Base-by-base conservation (phyloP, 1,140 invertebrate genomes). In the Pseudachorutes palmiensis region DNA sequence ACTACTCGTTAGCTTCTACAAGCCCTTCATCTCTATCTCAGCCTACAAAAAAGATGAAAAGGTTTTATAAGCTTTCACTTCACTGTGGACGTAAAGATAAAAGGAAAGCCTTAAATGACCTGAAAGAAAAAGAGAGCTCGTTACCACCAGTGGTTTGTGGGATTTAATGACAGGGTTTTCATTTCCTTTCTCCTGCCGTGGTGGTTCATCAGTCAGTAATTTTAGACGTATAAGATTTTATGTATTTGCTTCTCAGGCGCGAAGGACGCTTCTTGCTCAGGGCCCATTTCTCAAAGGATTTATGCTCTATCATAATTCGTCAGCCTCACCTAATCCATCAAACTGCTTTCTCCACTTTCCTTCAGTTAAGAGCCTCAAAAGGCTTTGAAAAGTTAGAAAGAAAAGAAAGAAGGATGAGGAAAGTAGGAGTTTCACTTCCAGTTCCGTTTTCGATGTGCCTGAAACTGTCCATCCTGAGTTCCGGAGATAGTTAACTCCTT, bases 331-430 rank as follows among this genome's bases (percentile, higher is more conserved):
- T 64, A 64, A 49, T 48, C 49, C 28, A 2, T 26, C 9, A 30
- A 64, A 51, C 26, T 64, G 41, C 45, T n/a, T 51, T 55, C 24
- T 62, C 61, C 26, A 41, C 45, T 16, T 41, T 62, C 33, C 22
- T 62, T 28, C 61, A 51, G 26, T 31, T 41, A 5, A 41, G 36
- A 41, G 36, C 36, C 36, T 41, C 5, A 19, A 5, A 41, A 41
- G 5, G 5, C 36, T 41, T 9, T 41, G 5, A 9, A 19, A 5
- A 19, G 36, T 41, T n/a, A n/a, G 36, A 41, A 41, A 41, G 36
- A 9, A 41, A 41, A 41, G 36, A 41, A 41, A 41, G 36, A 41
- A 19, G 36, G 19, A 19, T 9, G 19, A 41, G 36, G 5, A 41
- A 41, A 41, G 36, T 5, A 41, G 19, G 36, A 41, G 36, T 41